Percentiles rank a stretch among this genome's conserved stretches.
phyloP scores from a whole-genome alignment of 2,888 invertebrate species.

The Tridacna gigas region DNA sequence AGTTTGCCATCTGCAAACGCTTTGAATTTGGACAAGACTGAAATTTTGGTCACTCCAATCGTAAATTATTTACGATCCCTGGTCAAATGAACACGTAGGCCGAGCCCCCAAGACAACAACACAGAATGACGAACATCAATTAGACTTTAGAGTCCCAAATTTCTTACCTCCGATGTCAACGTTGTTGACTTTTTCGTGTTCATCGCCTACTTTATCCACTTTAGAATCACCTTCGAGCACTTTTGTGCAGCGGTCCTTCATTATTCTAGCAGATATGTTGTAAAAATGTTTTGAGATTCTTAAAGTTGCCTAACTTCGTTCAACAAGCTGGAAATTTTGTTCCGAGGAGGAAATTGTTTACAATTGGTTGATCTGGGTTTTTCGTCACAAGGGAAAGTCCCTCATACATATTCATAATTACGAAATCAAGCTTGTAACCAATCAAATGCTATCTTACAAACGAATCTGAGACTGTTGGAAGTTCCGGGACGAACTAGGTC shows the following conservation, averaged over 20 bases:
- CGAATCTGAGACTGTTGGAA: slow-evolving; percentile 19
- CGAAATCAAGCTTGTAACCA: slow-evolving; percentile 13
- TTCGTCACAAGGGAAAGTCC: slow-evolving; percentile 61
- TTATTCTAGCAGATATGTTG: slow-evolving; percentile 1
- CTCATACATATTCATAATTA: slow-evolving; percentile 53
- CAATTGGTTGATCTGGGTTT: slow-evolving; percentile 36
- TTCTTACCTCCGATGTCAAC: slow-evolving; percentile 24
- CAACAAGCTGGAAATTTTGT: slow-evolving; percentile 37
- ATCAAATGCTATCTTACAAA: background rate
- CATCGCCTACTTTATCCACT: slow-evolving; percentile 4
- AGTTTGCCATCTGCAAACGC: too few relatives aligned
- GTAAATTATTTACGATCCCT: too few relatives aligned
- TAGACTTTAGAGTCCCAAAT: background rate
- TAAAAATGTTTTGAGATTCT: background rate
- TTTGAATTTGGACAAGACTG: too few relatives aligned
- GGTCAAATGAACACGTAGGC: too few relatives aligned
- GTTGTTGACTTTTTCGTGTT: slow-evolving; percentile 27
- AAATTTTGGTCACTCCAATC: too few relatives aligned
- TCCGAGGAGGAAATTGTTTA: slow-evolving; percentile 52
- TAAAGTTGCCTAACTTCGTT: background rate
- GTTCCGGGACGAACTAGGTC: slow-evolving; percentile 41
- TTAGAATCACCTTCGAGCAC: slow-evolving; percentile 21
- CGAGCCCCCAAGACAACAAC: too few relatives aligned
- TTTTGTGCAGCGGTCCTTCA: slow-evolving; percentile 20
- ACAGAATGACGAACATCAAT: too few relatives aligned